These are phyloP conservation scores for Magallana angulata DNA, from an alignment of 1,140 invertebrate species.

Conservation along the genomic window DNA sequence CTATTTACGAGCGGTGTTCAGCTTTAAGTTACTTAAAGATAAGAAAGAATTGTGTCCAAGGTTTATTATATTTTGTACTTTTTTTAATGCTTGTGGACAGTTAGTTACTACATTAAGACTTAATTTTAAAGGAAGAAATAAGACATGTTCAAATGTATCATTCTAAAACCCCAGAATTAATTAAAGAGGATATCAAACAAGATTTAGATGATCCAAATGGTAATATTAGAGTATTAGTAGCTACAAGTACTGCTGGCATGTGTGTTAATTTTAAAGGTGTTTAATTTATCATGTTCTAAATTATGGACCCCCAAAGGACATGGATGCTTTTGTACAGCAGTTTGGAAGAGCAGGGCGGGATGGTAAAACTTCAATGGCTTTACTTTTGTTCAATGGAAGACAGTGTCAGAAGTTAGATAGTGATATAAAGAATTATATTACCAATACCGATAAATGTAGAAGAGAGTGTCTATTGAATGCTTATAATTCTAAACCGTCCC, in stretches of 20 bases:
- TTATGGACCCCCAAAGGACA: conserved; percentile 43
- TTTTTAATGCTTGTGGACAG: conserved; percentile 13
- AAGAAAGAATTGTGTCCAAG: background rate
- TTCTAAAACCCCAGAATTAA: conserved; percentile 47
- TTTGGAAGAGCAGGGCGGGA: conserved; percentile 50
- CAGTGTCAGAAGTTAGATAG: background rate
- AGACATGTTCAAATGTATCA: conserved; percentile 44
- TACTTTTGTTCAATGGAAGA: background rate
- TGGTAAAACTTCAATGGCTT: conserved; percentile 6
- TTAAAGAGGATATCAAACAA: conserved; percentile 44
- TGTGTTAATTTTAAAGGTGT: background rate
- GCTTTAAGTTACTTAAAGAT: background rate
- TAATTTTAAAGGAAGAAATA: background rate
- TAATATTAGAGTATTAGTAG: conserved; percentile 46
- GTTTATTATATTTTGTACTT: background rate
- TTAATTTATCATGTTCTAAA: background rate
- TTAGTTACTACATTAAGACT: background rate
- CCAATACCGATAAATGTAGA: background rate
- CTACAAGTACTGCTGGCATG: conserved; percentile 25
- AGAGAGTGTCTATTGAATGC: background rate
- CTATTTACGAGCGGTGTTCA: too few relatives aligned
- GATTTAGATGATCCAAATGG: conserved; percentile 36
- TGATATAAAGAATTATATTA: background rate
- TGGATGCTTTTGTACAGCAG: conserved; percentile 45
- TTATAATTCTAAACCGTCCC: background rate